Evolutionary conservation across 2,888 invertebrate genomes (phyloP), one percentile per base, ranked within the genome.

Genomic region (Calliphora vomitoria): DNA sequence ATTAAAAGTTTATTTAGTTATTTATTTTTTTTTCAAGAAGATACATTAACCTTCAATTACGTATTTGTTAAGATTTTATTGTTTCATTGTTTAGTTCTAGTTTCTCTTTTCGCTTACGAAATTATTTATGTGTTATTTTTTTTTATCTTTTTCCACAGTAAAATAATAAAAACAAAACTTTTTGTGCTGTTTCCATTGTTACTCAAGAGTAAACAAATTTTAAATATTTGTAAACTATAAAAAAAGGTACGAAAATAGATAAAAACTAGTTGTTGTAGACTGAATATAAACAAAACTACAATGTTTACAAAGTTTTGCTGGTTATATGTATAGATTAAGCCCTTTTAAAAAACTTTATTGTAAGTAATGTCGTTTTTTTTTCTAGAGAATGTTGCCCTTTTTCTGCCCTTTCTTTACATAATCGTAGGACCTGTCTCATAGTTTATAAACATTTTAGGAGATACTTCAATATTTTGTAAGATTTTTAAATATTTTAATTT

Each of bases 21-120:
- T 62, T 10, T 8, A n/a, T 4, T 15, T 68, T 38, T 4, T 47
- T 25, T 25, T 47, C 15, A 31, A 31, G 25, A 68, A 25, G 44
- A 44, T 31, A 8, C 4, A 8, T 47, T 68, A 68, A 68, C 68
- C 68, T 68, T 68, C 20, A 68, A 47, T 31, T 44, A 20, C 20
- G 44, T 68, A 47, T 47, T 64, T 64, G 18, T 38, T 38, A n/a
- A 62, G 5, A 38, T 62, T 20, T 20, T 55, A 55, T 60, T 18
- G 38, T 18, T 31, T 68, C 15, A 15, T 68, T 25, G 47, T 47
- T 47, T 31, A 31, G n/a, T 47, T 68, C 44, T 68, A 68, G 47
- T 47, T 68, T 50, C 13, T 68, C 11, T 68, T 31, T 68, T 47
- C 25, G 13, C 15, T 66, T 66, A 20, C 66, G 20, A 47, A 47